Percentiles rank a stretch among this genome's conserved stretches.
phyloP scores from a whole-genome alignment of 2,113 vertebrate species.

The Siphamia tubifer region DNA sequence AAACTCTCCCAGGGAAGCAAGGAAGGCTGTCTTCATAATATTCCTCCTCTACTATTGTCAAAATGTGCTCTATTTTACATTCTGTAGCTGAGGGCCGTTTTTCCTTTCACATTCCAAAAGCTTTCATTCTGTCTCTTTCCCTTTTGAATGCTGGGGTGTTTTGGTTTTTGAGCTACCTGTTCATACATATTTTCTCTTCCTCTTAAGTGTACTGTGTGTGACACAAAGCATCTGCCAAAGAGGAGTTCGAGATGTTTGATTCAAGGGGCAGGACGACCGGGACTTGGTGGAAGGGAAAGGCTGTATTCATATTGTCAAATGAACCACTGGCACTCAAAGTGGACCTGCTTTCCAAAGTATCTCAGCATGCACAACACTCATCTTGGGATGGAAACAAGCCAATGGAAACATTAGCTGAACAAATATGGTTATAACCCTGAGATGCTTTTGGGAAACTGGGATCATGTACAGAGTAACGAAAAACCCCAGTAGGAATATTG shows the following conservation, averaged over 20 bases:
- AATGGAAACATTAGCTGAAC: conserved; percentile 67
- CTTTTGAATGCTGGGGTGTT: conserved; percentile 33
- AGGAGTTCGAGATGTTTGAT: conserved; percentile 20
- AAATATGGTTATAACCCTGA: conserved; percentile 58
- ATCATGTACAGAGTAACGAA: neutral
- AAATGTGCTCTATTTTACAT: conserved; percentile 65
- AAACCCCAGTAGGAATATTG: neutral
- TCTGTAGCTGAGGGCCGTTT: conserved; percentile 28
- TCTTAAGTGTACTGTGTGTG: neutral
- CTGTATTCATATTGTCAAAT: conserved; percentile 38
- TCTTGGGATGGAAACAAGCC: conserved; percentile 59
- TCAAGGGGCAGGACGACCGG: conserved; percentile 13
- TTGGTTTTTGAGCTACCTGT: conserved; percentile 3
- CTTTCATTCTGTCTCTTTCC: conserved; percentile 16
- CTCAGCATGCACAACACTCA: conserved; percentile 54
- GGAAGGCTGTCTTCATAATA: conserved; percentile 64
- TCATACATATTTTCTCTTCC: conserved; percentile 26
- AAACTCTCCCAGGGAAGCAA: conserved; percentile 67
- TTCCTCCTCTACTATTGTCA: conserved; percentile 52
- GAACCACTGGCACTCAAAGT: conserved; percentile 50
- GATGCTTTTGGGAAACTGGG: conserved; percentile 38
- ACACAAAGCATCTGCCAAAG: conserved; percentile 1
- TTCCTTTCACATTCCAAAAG: conserved; percentile 10
- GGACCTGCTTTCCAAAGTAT: conserved; percentile 51
- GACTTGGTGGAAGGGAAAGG: conserved; percentile 41